phyloP scores from a whole-genome alignment of 2,113 vertebrate species.

The Panurus biarmicus region DNA sequence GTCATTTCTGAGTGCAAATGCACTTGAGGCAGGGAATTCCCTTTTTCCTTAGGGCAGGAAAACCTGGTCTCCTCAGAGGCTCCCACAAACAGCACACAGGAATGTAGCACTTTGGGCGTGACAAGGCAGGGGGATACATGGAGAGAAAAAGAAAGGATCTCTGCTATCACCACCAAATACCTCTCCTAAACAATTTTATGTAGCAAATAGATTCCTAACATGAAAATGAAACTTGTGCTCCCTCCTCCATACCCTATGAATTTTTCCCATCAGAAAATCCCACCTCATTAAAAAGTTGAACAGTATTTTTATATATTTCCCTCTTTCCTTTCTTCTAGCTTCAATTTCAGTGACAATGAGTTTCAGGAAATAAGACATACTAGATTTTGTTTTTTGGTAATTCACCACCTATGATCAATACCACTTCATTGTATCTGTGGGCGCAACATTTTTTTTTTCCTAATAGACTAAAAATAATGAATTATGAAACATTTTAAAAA shows the following conservation, averaged over 20 bases:
- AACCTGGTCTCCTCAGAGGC: neutral
- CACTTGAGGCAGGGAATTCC: neutral
- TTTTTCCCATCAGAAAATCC: neutral
- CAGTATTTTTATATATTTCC: neutral
- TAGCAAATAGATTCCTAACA: neutral
- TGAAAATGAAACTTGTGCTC: neutral
- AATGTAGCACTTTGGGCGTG: neutral
- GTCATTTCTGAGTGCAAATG: neutral
- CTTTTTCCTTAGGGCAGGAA: neutral
- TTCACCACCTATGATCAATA: neutral
- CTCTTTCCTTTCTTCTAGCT: neutral
- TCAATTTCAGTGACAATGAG: neutral
- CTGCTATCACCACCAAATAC: neutral
- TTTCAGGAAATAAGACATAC: neutral
- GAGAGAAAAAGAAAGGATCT: neutral
- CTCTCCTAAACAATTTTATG: neutral
- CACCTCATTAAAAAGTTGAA: neutral
- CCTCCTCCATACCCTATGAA: neutral
- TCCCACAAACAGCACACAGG: neutral
- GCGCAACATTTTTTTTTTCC: neutral
- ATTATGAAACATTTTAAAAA: slow-evolving; percentile 70
- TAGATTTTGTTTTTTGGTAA: neutral
- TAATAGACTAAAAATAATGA: slow-evolving; percentile 52
- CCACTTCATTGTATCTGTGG: neutral
- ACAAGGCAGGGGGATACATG: neutral